Conservation (phyloP, 92 coral and sea anemone species). For the Desmophyllum pertusum region DNA sequence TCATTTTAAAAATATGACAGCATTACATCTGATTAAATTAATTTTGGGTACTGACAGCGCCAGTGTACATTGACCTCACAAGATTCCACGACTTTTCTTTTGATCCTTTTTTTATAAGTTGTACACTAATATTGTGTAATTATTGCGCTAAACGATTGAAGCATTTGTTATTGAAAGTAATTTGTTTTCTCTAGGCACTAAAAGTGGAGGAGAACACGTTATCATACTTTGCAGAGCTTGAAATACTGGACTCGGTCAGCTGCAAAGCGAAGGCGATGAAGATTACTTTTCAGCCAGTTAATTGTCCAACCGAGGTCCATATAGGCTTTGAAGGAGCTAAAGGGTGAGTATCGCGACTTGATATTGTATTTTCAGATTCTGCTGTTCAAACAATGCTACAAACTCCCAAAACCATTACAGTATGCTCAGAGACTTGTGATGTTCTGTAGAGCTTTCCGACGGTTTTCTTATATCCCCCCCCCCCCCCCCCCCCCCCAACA, state of each 20-base stretch:
- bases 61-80: too few species aligned
- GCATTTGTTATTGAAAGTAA: too few species aligned
- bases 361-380: not conserved
- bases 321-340: conserved; percentile 25
- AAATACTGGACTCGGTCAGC: conserved; percentile 25
- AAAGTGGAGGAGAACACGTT: conserved; percentile 44
- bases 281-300: conserved; percentile 25
- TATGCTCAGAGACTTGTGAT: too few species aligned
- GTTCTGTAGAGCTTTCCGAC: too few species aligned
- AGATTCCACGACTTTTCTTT: too few species aligned
- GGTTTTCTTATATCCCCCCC: too few species aligned
- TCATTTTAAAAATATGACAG: too few species aligned
- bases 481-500: too few species aligned
- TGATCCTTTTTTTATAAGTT: conserved; percentile 14
- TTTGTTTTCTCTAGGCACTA: conserved; percentile 1
- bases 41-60: too few species aligned
- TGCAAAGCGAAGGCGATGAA: conserved; percentile 40
- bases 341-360: conserved; percentile 6
- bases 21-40: too few species aligned
- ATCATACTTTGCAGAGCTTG: conserved; percentile 53
- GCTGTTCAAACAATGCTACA: not conserved
- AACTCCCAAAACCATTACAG: too few species aligned
- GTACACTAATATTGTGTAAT: conserved; percentile 25
- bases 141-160: not conserved
- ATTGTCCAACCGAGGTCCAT: conserved; percentile 31